phyloP scores from a whole-genome alignment of 2,113 vertebrate genomes.

The Lutjanus erythropterus region DNA sequence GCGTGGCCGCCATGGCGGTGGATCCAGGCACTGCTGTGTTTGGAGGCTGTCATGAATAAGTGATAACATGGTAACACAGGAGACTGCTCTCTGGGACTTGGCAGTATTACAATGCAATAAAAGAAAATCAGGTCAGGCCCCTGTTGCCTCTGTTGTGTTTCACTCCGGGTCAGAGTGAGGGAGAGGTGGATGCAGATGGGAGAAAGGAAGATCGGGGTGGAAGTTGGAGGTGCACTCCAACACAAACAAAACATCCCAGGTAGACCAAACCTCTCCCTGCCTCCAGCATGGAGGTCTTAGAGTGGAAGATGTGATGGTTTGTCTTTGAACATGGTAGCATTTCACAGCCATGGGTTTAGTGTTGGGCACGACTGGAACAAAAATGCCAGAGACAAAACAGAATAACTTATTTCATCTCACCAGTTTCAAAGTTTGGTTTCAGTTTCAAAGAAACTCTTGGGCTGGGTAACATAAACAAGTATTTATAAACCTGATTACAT shows the following conservation, averaged over 20 bases:
- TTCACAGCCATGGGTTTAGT: background rate
- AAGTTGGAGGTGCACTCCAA: background rate
- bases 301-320: background rate
- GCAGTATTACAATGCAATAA: slow-evolving; percentile 78
- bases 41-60: slow-evolving; percentile 78
- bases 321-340: background rate
- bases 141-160: slow-evolving; percentile 59
- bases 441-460: no score
- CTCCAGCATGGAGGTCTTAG: background rate
- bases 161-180: slow-evolving; percentile 12
- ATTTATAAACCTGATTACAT: no score
- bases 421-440: background rate
- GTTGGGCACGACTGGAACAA: background rate
- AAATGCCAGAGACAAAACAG: background rate
- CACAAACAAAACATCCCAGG: background rate
- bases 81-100: slow-evolving; percentile 68
- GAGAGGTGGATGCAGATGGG: background rate
- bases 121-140: slow-evolving; percentile 79
- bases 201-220: background rate
- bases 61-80: slow-evolving; percentile 77
- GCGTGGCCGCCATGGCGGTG: background rate
- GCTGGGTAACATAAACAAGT: no score
- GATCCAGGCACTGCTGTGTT: slow-evolving; percentile 52
- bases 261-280: background rate
- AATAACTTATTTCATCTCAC: background rate